Evolutionary conservation across 1,140 invertebrate species (phyloP), one percentile per base, ranked within the genome.

Genomic region (Drosophila ohnishii): DNA sequence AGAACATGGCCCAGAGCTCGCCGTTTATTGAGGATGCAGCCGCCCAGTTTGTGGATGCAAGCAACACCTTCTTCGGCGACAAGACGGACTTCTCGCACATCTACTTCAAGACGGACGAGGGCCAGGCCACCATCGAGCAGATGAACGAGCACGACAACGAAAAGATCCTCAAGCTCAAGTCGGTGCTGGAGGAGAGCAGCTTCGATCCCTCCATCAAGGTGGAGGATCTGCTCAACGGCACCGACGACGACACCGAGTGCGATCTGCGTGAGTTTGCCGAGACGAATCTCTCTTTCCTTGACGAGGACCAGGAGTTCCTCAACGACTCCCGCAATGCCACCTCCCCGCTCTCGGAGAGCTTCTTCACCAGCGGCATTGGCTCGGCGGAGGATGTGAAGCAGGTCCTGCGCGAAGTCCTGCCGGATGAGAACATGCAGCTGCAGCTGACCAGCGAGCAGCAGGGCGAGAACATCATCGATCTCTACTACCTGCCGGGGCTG

Each of bases 341-440:
- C 8, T 95, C 94, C 3, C 95, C 96, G 1, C 90, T 96, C 1
- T 95, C 96, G 2, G 95, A 96, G 30, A 95, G 96, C 0, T 96
- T 96, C 90, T 97, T 96, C 90, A 96, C 95, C n/a, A 95, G 95
- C n/a, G 95, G 95, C 19, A 96, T 96, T 93, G 96, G 96, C 1
- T 96, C 95, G 53, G 95, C 96, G 16, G 96, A 96, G 74, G 96
- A 96, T 71, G 96, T 97, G 0, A 96, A 96, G 91, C 95, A 96
- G 90, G 96, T 96, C 1, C 90, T 97, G 28, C 95, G 95, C 83
- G 96, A 96, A 90, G 96, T 97, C 1, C 90, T 97, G 16, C 96
- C 96, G 4, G 95, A 95, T 69, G 95, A 96, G 92, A 95, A 93
- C 39, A 88, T 91, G 30, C 87, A 90, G 39, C 22, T 88, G 35